A percentile compares a stretch with the other conserved stretches of the same genome.
These are phyloP conservation scores for Ischnus inquisitorius DNA, from an alignment of 2,888 invertebrate species.

Conservation along the genomic window DNA sequence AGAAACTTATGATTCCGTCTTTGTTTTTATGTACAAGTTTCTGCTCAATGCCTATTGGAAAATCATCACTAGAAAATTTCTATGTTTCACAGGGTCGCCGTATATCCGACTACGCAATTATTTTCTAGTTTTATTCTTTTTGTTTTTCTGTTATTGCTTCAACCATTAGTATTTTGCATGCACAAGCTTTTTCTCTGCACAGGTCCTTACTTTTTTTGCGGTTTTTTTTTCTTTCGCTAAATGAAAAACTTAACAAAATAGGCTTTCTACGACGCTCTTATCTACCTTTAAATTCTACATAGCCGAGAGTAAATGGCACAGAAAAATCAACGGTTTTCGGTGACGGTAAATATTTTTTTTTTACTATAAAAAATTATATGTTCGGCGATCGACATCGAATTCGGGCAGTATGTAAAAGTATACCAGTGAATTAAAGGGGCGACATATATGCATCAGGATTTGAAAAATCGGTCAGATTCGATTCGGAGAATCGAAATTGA, in stretches of 20 bases:
- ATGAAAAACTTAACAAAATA: slow-evolving; percentile 60
- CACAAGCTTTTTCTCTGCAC: slow-evolving; percentile 83
- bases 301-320: slow-evolving; percentile 9
- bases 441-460: too few species aligned
- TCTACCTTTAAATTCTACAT: slow-evolving; percentile 25
- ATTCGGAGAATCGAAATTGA: too few species aligned
- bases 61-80: slow-evolving; percentile 35
- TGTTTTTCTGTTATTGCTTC: slow-evolving; percentile 58
- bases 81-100: slow-evolving; percentile 8
- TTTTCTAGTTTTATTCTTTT: slow-evolving; percentile 35
- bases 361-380: background rate
- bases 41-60: slow-evolving; percentile 35
- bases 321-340: slow-evolving; percentile 4
- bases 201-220: slow-evolving; percentile 11
- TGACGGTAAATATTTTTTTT: background rate
- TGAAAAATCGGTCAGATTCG: too few species aligned
- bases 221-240: slow-evolving; percentile 53
- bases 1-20: slow-evolving; percentile 38
- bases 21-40: slow-evolving; percentile 8
- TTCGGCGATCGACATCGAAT: too few species aligned
- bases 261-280: slow-evolving; percentile 59
- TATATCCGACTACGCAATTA: slow-evolving; percentile 54
- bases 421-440: too few species aligned
- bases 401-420: too few species aligned
- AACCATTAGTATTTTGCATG: slow-evolving; percentile 85